Evolutionary conservation across 2,797 vertebrate genomes (phyloP), one percentile per base, ranked within the genome.

Genomic region (Poliocrania exsul): DNA sequence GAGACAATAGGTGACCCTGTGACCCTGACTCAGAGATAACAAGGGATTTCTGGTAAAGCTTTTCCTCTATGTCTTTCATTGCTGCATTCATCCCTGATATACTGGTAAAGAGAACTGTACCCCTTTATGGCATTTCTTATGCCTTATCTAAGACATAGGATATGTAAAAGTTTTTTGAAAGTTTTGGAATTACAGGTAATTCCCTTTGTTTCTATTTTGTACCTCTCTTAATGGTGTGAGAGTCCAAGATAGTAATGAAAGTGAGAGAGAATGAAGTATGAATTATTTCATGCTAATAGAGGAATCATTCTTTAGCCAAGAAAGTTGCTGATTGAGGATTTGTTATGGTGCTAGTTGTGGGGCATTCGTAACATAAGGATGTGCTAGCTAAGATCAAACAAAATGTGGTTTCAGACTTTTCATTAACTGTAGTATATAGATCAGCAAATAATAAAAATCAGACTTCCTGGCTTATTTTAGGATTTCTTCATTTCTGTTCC

Each of bases 21-120:
- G 14, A 81, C 10, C 13, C 11, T 53, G 16, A 64, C 7, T 1
- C 10, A 29, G 38, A 1, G 1, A 13, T 6, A 40, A 35, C 10
- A 38, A 57, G 9, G 13, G 9, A 69, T 24, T 56, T 46, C 21
- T 46, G 46, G 24, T 38, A 9, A n/a, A 60, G 42, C 1, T 71
- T 62, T 81, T 35, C 16, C 8, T 86, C 25, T 3, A 2, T 31
- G 25, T 46, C 19, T 83, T 82, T 66, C 10, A 10, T 54, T 72
- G 11, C n/a, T 38, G 13, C 49, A 8, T 31, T 13, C 13, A 73
- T 14, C 6, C 3, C 19, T 44, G 37, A 67, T 18, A 25, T 0
- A 15, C 8, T 72, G 5, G 31, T 58, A 13, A 53, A 66, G 65
- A 72, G 8, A 83, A 10, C 12, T 12, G 3, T 53, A 47, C 2